Conservation (phyloP, 2,113 vertebrate genomes). For the Lepisosteus oculatus region DNA sequence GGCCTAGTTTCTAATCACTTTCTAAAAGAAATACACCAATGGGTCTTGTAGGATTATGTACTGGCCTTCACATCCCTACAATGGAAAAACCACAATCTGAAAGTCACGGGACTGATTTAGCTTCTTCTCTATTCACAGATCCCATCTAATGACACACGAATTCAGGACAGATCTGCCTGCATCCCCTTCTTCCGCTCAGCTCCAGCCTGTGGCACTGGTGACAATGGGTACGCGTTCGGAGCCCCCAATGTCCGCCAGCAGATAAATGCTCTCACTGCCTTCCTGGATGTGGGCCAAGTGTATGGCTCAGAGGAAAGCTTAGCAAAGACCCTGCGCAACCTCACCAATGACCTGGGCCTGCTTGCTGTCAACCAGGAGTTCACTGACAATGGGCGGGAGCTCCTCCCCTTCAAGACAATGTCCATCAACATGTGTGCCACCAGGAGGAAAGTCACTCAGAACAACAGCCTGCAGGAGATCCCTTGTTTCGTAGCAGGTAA, state of each 20-base stretch:
- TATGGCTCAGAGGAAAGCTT: conserved; percentile 58
- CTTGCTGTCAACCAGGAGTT: conserved; percentile 56
- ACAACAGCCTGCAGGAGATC: conserved; percentile 53
- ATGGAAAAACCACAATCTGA: too few species aligned
- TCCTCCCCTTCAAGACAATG: conserved; percentile 57
- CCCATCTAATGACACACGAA: conserved; percentile 72
- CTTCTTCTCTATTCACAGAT: conserved; percentile 55
- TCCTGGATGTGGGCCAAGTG: conserved; percentile 61
- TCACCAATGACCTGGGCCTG: conserved; percentile 44
- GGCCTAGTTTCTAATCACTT: too few species aligned
- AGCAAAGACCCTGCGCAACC: conserved; percentile 48
- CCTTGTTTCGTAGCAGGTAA: conserved; percentile 67
- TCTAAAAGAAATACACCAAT: too few species aligned
- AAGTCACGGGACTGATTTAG: too few species aligned
- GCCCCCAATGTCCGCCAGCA: conserved; percentile 54
- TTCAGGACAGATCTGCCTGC: conserved; percentile 51
- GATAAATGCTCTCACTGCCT: conserved; percentile 64
- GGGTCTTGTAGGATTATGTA: too few species aligned
- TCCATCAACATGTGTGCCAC: conserved; percentile 50
- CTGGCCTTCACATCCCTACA: too few species aligned
- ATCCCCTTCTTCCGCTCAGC: conserved; percentile 77
- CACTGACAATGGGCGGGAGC: conserved; percentile 51
- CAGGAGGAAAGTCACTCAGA: conserved; percentile 43
- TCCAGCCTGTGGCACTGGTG: conserved; percentile 53
- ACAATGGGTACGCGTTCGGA: conserved; percentile 54